Percentiles rank a stretch among this genome's conserved stretches.
Conservation (phyloP, 2,113 vertebrate species). For the rat (Rattus norvegicus) region GRCr8 NC_086027.1:84637501-84638000, state of each 20-base stretch:
- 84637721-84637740: background rate
- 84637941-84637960: slow-evolving; percentile 12
- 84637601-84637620: background rate
- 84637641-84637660: background rate
- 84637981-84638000: background rate
- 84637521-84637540: background rate
- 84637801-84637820: background rate
- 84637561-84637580: background rate
- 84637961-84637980: slow-evolving; percentile 2
- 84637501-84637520: background rate
- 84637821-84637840: background rate
- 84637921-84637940: background rate
- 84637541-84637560: background rate
- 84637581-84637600: background rate
- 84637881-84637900: background rate
- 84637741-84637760: background rate
- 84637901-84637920: background rate
- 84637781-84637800: too few relatives aligned
- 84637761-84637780: background rate
- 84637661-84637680: background rate
- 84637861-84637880: background rate
- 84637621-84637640: background rate
- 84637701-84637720: background rate
- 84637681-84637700: background rate
- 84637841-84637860: background rate